Evolutionary conservation across 1,140 invertebrate species (phyloP), one percentile per base, ranked within the genome.

Genomic region (Microplitis mediator): DNA sequence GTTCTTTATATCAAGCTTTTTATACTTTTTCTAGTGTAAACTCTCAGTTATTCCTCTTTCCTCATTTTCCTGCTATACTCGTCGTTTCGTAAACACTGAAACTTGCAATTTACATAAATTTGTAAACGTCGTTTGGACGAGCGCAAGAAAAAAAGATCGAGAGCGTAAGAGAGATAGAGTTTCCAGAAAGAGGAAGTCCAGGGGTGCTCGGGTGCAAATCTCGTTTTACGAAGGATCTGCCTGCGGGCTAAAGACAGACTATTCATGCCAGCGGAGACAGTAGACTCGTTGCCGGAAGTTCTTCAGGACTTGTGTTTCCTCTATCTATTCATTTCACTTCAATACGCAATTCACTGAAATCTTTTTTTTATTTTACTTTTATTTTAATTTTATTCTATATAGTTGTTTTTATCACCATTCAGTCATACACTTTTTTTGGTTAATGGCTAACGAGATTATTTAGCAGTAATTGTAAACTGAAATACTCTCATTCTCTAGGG

Each of bases 51-150:
- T 73, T 74, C 71, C 72, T 77, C 68, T 52, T 68, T 36, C 61
- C 23, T 64, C 60, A 63, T 71, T 62, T 60, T 58, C 35, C 64
- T 35, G 62, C 51, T 73, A 74, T 74, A 77, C n/a, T 71, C 63
- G 67, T 71, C 69, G 50, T 76, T 76, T 76, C 67, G n/a, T 70
- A 76, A 76, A 73, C 70, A 74, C 66, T 71, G 75, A 77, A 74
- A 74, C 76, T 75, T 72, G 74, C 74, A 78, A 81, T 81, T 76
- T 81, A 66, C 77, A 81, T 81, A 78, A 78, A 80, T 79, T 81
- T 78, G 78, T 81, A 78, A 80, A 79, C 76, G 78, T 80, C 75
- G 75, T 69, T 73, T 69, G 76, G 69, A 73, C 74, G 76, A 51
- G 71, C 71, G 50, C 60, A 75, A 72, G 75, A 75, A 75, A 76